Evolutionary conservation across 2,888 invertebrate genomes (phyloP), one percentile per base, ranked within the genome.

Genomic region (Diachrysia chrysitis): DNA sequence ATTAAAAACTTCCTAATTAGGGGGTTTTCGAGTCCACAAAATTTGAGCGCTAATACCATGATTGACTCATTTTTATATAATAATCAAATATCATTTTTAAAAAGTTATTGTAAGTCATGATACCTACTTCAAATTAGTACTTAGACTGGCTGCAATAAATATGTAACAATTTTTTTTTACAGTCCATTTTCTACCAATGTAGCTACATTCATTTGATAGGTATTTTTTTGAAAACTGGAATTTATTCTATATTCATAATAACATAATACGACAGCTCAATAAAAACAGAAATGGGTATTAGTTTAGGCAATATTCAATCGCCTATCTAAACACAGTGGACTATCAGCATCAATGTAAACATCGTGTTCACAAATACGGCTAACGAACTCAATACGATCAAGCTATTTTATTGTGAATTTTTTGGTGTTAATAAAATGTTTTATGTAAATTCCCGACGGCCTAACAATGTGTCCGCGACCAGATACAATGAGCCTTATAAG

Each of bases 371-470:
- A 21, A 66, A 14, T 42, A 17, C 48, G 37, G 14, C 76, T 76
- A 74, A 76, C 76, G 66, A 74, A 74, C 71, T 37, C 46, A 56
- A 57, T 16, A 42, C 29, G 37, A 51, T 48, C 14, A 17, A 29
- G 14, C 4, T 1, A 19, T 32, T 46, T 19, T 12, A 0, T 17
- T 6, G 3, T 2, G n/a, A 48, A 29, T 35, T 17, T 23, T 58
- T 42, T 46, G 35, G 14, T 10, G 17, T 2, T 14, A n/a, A 5
- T 56, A n/a, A 46, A 25, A 12, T 46, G 25, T 10, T 21, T 21
- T 46, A 42, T 42, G 16, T 42, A n/a, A 16, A 42, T n/a, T 16
- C 42, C 42, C 42, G 0, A 42, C 42, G 42, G 16, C 5, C n/a
- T 0, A 42, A 42, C 42, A 42, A 42, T 4, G 42, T 12, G 16